Evolutionary conservation across 1,140 invertebrate genomes (phyloP).

Genomic region (Papilio aristodemus): DNA sequence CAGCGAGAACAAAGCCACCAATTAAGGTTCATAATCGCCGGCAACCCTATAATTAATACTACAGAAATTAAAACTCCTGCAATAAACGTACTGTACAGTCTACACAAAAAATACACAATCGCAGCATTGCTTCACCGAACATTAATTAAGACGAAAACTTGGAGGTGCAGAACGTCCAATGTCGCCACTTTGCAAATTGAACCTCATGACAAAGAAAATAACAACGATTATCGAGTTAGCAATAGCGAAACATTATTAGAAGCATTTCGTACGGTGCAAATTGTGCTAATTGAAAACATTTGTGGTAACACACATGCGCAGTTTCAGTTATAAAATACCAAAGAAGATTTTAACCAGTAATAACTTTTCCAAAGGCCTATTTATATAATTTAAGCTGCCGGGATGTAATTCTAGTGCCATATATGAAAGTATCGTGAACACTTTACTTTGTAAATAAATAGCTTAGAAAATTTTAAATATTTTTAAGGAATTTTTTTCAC

Average conservation of each 20-base stretch:
- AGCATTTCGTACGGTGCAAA: constrained; percentile 21
- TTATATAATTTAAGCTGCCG: neutral
- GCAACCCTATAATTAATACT: constrained; percentile 68
- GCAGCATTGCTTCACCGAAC: constrained; percentile 62
- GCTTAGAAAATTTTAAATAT: too few relatives aligned
- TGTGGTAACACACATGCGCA: constrained; percentile 14
- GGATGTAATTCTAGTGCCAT: neutral
- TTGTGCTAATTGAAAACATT: constrained; percentile 22
- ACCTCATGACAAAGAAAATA: constrained; percentile 40
- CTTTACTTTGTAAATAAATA: too few relatives aligned
- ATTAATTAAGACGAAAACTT: constrained; percentile 67
- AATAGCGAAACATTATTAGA: constrained; percentile 11
- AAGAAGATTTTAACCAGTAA: neutral
- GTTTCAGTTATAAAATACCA: constrained; percentile 1
- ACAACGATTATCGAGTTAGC: neutral
- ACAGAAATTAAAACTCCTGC: constrained; percentile 65
- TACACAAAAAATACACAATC: constrained; percentile 66
- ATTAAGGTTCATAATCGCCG: constrained; percentile 66
- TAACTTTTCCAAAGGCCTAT: neutral
- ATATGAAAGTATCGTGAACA: neutral
- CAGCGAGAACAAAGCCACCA: constrained; percentile 60
- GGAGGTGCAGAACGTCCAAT: constrained; percentile 48
- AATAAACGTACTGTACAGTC: constrained; percentile 56
- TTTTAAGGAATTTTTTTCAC: too few relatives aligned
- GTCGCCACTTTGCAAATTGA: constrained; percentile 40